These are phyloP conservation scores for Acropternis orthonyx DNA, from an alignment of 2,797 vertebrate species.

Conservation along the genomic window DNA sequence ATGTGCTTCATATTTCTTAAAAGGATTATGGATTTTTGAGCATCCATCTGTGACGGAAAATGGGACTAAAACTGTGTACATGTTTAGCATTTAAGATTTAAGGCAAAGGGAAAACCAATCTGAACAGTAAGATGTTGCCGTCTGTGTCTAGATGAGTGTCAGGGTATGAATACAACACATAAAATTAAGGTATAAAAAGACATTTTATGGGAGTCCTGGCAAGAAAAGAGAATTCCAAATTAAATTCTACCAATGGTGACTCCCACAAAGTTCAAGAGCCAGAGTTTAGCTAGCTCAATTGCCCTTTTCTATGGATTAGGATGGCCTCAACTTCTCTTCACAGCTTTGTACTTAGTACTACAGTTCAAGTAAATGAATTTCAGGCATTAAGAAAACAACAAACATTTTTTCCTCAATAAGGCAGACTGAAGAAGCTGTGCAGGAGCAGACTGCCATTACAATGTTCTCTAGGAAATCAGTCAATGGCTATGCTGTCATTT, in stretches of 20 bases:
- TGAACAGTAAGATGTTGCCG: background rate
- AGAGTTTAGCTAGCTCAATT: background rate
- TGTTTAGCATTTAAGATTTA: background rate
- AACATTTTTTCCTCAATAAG: background rate
- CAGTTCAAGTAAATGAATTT: background rate
- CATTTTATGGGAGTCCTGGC: background rate
- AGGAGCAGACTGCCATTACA: slow-evolving; percentile 7
- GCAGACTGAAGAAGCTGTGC: background rate
- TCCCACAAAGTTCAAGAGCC: background rate
- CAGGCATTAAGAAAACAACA: background rate
- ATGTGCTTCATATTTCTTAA: background rate
- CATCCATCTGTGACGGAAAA: background rate
- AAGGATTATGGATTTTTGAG: background rate
- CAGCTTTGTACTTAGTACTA: background rate
- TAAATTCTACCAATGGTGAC: background rate
- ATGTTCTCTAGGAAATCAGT: slow-evolving; percentile 52
- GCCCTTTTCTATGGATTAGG: background rate
- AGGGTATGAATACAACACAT: background rate
- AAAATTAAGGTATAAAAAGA: slow-evolving; percentile 19
- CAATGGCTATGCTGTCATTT: background rate
- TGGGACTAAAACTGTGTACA: background rate
- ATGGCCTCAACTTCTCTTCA: background rate
- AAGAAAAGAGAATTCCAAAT: background rate
- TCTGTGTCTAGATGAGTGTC: slow-evolving; percentile 16
- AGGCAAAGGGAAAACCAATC: slow-evolving; percentile 7